phyloP scores from a whole-genome alignment of 2,113 vertebrate species.

The Helogale parvula region DNA sequence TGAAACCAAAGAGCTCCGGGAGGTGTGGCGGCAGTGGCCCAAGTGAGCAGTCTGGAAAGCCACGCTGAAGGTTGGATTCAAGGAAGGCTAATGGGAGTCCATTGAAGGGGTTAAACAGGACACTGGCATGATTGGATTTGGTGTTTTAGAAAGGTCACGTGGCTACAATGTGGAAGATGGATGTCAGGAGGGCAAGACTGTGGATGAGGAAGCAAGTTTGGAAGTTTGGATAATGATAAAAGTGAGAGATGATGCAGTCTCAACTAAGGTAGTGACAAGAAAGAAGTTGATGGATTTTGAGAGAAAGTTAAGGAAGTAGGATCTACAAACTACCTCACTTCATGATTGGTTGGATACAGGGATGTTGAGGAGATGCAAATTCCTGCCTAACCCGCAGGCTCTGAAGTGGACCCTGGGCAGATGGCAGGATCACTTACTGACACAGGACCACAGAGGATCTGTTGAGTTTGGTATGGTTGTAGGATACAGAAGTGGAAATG shows the following conservation, averaged over 20 bases:
- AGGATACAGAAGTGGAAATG: not conserved
- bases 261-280: not conserved
- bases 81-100: not conserved
- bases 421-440: not conserved
- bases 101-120: not conserved
- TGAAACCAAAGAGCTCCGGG: not conserved
- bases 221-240: not conserved
- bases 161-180: not conserved
- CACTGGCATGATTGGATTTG: not conserved
- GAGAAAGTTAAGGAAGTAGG: not conserved
- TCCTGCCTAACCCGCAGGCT: not conserved
- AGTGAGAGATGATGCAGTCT: not conserved
- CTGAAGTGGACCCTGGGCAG: not conserved
- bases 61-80: not conserved
- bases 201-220: not conserved
- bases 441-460: not conserved
- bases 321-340: not conserved
- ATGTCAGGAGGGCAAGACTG: not conserved
- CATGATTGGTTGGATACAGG: not conserved
- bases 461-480: not conserved
- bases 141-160: not conserved
- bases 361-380: not conserved
- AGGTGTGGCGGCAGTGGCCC: not conserved
- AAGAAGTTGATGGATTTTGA: not conserved
- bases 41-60: not conserved